Evolutionary conservation across 2,113 vertebrate genomes (phyloP).

Genomic region (Zapornia atra): DNA sequence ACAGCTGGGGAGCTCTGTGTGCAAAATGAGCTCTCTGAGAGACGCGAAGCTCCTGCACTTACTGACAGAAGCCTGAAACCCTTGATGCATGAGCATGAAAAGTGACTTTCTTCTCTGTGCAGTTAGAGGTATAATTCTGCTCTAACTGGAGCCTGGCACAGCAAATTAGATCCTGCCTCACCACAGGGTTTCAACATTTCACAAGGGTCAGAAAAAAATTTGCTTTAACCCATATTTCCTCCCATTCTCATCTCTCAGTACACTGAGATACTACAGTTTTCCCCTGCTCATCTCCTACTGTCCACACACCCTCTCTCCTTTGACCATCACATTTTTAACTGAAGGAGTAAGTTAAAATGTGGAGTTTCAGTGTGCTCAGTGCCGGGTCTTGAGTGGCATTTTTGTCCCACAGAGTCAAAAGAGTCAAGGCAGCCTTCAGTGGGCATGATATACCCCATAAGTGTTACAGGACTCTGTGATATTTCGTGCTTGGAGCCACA

Average conservation of each 20-base stretch:
- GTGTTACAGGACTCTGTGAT: not conserved
- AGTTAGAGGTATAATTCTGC: not conserved
- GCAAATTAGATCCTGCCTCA: not conserved
- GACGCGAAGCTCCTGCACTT: not conserved
- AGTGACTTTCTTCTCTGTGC: not conserved
- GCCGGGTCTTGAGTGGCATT: not conserved
- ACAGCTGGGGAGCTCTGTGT: not conserved
- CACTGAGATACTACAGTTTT: not conserved
- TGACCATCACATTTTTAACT: not conserved
- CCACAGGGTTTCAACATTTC: not conserved
- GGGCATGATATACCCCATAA: rapidly evolving
- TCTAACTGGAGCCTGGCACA: not conserved
- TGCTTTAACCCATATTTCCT: not conserved
- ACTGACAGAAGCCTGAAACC: not conserved
- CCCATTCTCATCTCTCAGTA: not conserved
- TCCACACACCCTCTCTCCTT: not conserved
- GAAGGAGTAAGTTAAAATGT: not conserved
- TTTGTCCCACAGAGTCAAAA: not conserved
- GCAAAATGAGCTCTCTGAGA: not conserved
- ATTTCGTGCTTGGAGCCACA: rapidly evolving
- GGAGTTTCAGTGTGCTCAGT: not conserved
- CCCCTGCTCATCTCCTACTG: not conserved
- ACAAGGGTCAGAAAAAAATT: not conserved
- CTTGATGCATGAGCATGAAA: not conserved
- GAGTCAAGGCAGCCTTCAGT: rapidly evolving